Conservation (phyloP, 2,797 vertebrate genomes). For the Ctenochaetus hawaiiensis region DNA sequence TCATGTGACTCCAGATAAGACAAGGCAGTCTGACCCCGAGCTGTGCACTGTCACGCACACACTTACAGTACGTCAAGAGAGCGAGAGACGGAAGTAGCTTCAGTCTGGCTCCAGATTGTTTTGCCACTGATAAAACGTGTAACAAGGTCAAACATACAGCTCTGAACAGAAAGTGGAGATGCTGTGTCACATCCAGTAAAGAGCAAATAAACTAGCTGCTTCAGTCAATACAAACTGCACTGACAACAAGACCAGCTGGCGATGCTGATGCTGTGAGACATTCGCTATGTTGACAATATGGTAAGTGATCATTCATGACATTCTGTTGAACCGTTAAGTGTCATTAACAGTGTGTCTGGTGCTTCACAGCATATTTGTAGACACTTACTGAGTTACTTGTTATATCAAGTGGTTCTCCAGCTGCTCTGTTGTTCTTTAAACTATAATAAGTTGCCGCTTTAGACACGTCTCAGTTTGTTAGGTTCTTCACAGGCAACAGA, state of each 20-base stretch:
- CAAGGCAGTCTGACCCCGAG: slow-evolving; percentile 63
- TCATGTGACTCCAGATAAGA: slow-evolving; percentile 72
- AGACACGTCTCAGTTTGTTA: slow-evolving; percentile 27
- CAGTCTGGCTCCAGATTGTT: slow-evolving; percentile 69
- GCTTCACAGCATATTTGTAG: slow-evolving; percentile 34
- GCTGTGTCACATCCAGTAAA: slow-evolving; percentile 39
- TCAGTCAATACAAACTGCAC: not conserved
- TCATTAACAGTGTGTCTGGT: slow-evolving; percentile 50
- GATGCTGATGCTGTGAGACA: slow-evolving; percentile 21
- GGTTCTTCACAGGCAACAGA: slow-evolving; percentile 22
- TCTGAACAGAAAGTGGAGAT: slow-evolving; percentile 23
- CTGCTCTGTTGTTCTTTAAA: slow-evolving; percentile 30
- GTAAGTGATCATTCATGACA: slow-evolving; percentile 37
- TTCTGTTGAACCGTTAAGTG: slow-evolving; percentile 33
- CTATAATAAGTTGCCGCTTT: slow-evolving; percentile 28
- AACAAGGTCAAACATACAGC: slow-evolving; percentile 50
- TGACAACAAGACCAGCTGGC: slow-evolving; percentile 38
- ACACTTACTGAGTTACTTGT: slow-evolving; percentile 21
- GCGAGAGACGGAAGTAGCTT: slow-evolving; percentile 61
- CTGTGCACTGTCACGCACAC: slow-evolving; percentile 48
- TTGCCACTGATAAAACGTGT: slow-evolving; percentile 66
- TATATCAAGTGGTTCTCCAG: slow-evolving; percentile 42
- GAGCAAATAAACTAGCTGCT: slow-evolving; percentile 37
- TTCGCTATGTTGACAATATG: slow-evolving; percentile 20
- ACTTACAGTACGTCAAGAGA: slow-evolving; percentile 63